Percentiles rank a stretch among this genome's conserved stretches.
phyloP scores from a whole-genome alignment of 2,797 vertebrate genomes.

The Hippopotamyrus pictus region DNA sequence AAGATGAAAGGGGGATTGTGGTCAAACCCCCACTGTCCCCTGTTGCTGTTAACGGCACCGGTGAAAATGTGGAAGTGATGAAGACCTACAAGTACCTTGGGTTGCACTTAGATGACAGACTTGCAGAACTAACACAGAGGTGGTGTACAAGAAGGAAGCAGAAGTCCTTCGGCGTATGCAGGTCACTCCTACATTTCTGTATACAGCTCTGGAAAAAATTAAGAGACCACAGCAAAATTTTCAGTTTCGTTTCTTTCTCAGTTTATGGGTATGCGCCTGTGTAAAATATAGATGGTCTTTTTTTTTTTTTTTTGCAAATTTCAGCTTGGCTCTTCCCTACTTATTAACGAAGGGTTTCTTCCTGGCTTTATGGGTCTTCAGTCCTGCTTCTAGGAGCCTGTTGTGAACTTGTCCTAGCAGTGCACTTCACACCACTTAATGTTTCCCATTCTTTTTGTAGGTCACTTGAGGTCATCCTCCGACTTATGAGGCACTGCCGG shows the following conservation, averaged over 20 bases:
- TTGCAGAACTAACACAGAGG: not conserved
- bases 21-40: not conserved
- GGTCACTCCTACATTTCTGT: not conserved
- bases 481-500: not conserved
- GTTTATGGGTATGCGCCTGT: not conserved
- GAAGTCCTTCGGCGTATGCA: not conserved
- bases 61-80: not conserved
- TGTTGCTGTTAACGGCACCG: not conserved
- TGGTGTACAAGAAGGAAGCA: not conserved
- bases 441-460: not conserved
- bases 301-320: not conserved
- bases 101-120: not conserved
- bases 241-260: not conserved
- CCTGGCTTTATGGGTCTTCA: not conserved
- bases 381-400: not conserved
- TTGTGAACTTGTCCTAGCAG: not conserved
- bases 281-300: not conserved
- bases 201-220: not conserved
- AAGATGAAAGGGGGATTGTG: not conserved
- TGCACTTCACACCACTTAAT: not conserved
- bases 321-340: not conserved
- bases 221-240: not conserved
- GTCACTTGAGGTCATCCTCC: not conserved
- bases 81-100: not conserved
- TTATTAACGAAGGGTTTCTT: not conserved